Conservation (phyloP, 2,888 invertebrate genomes). For the Oasisia sp. region DNA sequence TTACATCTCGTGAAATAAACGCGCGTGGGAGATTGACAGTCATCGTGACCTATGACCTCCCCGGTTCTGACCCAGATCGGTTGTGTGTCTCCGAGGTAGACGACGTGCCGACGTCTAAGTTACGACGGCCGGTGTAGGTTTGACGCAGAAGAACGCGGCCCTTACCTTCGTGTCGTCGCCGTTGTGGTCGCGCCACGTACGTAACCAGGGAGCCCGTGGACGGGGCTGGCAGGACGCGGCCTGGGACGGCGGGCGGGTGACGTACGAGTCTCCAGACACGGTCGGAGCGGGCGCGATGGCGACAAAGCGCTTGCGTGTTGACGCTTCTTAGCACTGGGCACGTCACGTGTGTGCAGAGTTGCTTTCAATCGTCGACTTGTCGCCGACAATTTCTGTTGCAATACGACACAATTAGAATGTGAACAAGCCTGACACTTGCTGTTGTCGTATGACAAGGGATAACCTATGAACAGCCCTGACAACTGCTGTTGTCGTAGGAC, state of each 20-base stretch:
- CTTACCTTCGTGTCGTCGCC: neutral
- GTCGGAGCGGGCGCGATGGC: too few species aligned
- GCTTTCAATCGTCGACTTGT: neutral
- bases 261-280: neutral
- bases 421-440: too few species aligned
- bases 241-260: neutral
- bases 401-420: too few species aligned
- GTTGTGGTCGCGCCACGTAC: neutral
- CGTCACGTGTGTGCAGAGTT: neutral
- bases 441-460: too few species aligned
- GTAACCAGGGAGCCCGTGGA: neutral
- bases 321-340: neutral
- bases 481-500: too few species aligned
- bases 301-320: neutral
- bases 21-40: conserved; percentile 17
- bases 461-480: too few species aligned
- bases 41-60: neutral
- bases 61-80: neutral
- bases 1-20: neutral
- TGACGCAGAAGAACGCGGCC: neutral
- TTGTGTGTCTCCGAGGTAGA: neutral
- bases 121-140: neutral
- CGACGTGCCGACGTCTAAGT: neutral
- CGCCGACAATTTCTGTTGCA: neutral
- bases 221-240: neutral